Evolutionary conservation across 53 echinoderm and acorn worm genomes (phyloP).

Genomic region (Glandiceps talaboti): DNA sequence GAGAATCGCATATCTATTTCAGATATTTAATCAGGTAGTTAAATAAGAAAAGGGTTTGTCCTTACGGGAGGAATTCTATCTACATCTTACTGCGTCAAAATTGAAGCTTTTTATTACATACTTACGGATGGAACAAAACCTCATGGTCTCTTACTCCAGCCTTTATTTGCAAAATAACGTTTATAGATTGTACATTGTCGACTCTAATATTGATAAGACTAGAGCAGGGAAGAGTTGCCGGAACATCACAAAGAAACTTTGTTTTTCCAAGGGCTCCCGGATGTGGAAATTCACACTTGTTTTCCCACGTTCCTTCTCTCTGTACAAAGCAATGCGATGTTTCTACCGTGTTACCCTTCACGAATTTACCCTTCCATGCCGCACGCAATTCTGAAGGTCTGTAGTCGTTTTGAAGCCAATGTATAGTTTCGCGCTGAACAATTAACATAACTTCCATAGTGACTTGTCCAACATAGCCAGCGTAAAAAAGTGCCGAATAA

Average conservation of each 20-base stretch:
- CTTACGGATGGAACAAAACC: neutral
- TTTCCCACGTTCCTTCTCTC: conserved; percentile 7
- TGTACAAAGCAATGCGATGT: conserved; percentile 6
- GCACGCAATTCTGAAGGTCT: conserved; percentile 11
- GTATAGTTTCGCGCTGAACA: conserved; percentile 9
- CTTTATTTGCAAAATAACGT: neutral
- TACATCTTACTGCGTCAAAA: no score
- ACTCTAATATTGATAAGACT: neutral
- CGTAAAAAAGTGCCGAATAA: conserved; percentile 7
- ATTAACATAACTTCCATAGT: conserved; percentile 16
- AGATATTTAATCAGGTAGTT: no score
- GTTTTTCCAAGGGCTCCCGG: conserved; percentile 14
- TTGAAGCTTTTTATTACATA: no score
- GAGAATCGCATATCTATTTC: no score
- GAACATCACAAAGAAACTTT: conserved; percentile 10
- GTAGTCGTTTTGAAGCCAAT: conserved; percentile 6
- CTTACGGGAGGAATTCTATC: no score
- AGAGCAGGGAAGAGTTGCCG: neutral
- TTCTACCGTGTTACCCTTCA: neutral
- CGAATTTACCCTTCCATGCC: conserved; percentile 18
- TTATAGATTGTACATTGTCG: no score
- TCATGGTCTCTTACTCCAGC: neutral
- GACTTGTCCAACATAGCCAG: conserved; percentile 14
- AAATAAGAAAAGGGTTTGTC: no score
- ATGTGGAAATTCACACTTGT: conserved; percentile 13